A percentile compares a stretch with the other conserved stretches of the same genome.
These are phyloP conservation scores for Schizothorax lantsangensis DNA, from an alignment of 2,797 vertebrate species.

Conservation along the genomic window DNA sequence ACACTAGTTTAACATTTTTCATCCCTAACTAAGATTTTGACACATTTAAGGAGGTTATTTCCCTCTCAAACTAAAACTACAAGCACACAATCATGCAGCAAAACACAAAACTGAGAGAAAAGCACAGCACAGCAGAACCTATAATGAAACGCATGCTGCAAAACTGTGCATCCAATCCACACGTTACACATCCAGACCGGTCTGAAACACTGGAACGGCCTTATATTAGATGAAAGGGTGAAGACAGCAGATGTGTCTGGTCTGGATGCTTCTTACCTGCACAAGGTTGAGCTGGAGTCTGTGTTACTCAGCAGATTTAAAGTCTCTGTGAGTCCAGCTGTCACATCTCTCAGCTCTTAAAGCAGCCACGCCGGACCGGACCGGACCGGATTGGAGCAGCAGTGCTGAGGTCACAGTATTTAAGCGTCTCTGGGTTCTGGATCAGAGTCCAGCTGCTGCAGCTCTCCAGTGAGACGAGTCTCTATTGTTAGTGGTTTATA, in stretches of 20 bases:
- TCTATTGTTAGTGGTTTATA: background rate
- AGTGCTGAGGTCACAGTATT: constrained; percentile 4
- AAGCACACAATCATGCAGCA: background rate
- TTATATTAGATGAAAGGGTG: no score
- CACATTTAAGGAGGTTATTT: background rate
- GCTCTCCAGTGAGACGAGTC: background rate
- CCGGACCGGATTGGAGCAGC: constrained; percentile 11
- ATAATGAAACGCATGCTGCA: background rate
- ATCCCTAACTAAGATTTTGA: background rate
- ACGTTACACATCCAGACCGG: background rate
- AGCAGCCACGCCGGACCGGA: background rate
- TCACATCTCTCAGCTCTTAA: background rate
- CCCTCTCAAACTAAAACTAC: background rate
- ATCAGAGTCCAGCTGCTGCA: background rate
- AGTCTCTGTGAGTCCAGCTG: background rate
- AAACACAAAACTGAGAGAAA: background rate
- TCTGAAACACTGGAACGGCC: no score
- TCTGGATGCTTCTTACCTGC: constrained; percentile 4
- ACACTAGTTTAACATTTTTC: no score
- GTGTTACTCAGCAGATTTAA: background rate
- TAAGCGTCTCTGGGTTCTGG: background rate
- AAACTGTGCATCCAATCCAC: background rate
- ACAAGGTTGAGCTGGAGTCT: background rate
- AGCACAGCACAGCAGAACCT: background rate
- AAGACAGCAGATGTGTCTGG: background rate